phyloP scores from a whole-genome alignment of 2,113 vertebrate species.

The Lasiurus borealis region DNA sequence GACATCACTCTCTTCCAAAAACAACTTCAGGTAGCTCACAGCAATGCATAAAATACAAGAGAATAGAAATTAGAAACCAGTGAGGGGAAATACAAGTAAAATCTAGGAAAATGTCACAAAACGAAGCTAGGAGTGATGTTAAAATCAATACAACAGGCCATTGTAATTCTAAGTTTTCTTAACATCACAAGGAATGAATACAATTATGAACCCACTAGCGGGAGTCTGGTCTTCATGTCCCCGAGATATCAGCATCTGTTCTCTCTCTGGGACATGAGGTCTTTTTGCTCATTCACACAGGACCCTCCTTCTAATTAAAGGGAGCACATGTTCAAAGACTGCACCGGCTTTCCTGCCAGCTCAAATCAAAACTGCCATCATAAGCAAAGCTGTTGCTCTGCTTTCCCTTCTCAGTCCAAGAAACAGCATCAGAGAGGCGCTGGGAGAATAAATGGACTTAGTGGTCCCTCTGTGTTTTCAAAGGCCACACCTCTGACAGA shows the following conservation, averaged over 20 bases:
- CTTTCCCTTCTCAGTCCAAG: neutral
- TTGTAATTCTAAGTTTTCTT: neutral
- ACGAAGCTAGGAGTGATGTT: neutral
- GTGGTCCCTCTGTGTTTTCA: conserved; percentile 43
- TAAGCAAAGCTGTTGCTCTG: neutral
- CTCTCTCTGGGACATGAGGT: neutral
- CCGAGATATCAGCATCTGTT: neutral
- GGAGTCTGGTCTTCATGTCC: neutral
- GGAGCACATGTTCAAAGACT: neutral
- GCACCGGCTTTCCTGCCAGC: neutral
- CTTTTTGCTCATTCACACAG: neutral
- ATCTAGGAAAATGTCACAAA: conserved; percentile 19
- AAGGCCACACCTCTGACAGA: neutral
- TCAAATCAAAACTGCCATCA: neutral
- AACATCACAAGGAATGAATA: neutral
- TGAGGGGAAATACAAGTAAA: neutral
- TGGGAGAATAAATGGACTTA: neutral
- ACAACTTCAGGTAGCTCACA: neutral
- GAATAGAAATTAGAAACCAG: neutral
- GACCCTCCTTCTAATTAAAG: neutral
- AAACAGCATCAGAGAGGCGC: neutral
- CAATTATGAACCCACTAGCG: neutral
- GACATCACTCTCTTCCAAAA: neutral
- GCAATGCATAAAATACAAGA: neutral
- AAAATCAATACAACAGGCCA: neutral